Percentiles rank a stretch among this genome's conserved stretches.
phyloP scores from a whole-genome alignment of 2,888 invertebrate genomes.

The Conchocele bisecta region DNA sequence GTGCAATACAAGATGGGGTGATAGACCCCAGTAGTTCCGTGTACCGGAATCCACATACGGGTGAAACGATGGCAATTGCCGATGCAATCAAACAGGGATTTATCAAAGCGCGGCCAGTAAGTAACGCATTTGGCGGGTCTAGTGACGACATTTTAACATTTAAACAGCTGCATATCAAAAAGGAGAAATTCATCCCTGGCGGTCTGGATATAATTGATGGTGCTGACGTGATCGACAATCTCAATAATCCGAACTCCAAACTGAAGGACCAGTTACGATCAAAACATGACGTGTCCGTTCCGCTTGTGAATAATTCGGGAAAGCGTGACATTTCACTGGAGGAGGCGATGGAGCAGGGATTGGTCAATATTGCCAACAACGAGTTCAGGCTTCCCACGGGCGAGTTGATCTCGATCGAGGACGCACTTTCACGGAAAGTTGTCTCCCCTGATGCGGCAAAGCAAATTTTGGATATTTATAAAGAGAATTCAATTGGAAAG shows the following conservation, averaged over 20 bases:
- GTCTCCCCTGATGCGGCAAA: constrained; percentile 70
- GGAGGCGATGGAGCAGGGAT: constrained; percentile 75
- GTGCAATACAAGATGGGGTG: constrained; percentile 73
- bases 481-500: constrained; percentile 71
- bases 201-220: constrained; percentile 59
- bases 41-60: constrained; percentile 75
- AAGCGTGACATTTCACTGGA: constrained; percentile 72
- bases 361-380: constrained; percentile 73
- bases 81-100: constrained; percentile 76
- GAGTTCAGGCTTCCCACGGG: constrained; percentile 68
- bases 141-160: constrained; percentile 66
- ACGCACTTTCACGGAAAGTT: constrained; percentile 74
- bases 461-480: constrained; percentile 73
- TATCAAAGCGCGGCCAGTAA: constrained; percentile 67
- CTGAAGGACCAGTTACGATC: constrained; percentile 70
- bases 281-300: constrained; percentile 66
- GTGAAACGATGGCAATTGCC: constrained; percentile 73
- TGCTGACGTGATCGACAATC: constrained; percentile 60
- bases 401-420: constrained; percentile 69
- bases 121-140: constrained; percentile 34
- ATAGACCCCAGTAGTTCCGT: constrained; percentile 74
- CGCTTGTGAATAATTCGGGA: constrained; percentile 73
- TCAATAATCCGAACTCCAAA: constrained; percentile 64
- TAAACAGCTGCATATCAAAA: constrained; percentile 75
- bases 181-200: constrained; percentile 69